Base-by-base conservation (phyloP, 2,113 vertebrate species). In the Alethe castanea region DNA sequence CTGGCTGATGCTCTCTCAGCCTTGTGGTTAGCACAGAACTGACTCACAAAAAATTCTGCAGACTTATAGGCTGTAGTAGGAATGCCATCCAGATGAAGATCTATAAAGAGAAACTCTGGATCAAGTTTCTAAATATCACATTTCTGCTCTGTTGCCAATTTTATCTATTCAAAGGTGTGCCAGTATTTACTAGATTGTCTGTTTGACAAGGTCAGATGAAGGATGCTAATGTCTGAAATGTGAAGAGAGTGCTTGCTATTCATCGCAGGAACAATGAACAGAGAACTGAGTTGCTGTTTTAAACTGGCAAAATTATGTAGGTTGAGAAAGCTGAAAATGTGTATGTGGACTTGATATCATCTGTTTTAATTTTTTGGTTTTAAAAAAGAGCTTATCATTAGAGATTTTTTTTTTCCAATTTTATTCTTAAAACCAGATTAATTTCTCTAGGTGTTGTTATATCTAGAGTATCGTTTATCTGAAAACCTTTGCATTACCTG, bases 61-160 rank as follows among this genome's bases (percentile, higher is more conserved):
- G 93, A 82, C 94, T 97, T 97, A 72, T 35, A 97, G 97, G 96
- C 94, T 97, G 94, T 95, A 88, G 95, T 80, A 97, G 96, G 96
- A 95, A 79, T 93, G 90, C 90, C 97, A 95, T 89, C 96, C 96
- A 94, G 95, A 92, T 88, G 97, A 90, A 97, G 90, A 71, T 97
- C 98, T 98, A 98, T 98, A 98, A 98, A 95, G 91, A 98, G 97
- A 94, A 90, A 64, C 96, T 76, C 61, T 77, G 94, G 96, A 95
- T 98, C 96, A 5, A 62, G 94, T 98, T 98, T 96, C 97, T 93
- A 95, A 82, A 94, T 98, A 97, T 98, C 97, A 83, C 93, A 91
- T 98, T 97, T 95, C 69, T 97, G 66, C 66, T 81, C 80, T 85
- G 76, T 84, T 97, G 98, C 98, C 97, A 98, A 90, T 93, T 96